Evolutionary conservation across 2,797 vertebrate genomes (phyloP).

Genomic region (Pangasius macronema): DNA sequence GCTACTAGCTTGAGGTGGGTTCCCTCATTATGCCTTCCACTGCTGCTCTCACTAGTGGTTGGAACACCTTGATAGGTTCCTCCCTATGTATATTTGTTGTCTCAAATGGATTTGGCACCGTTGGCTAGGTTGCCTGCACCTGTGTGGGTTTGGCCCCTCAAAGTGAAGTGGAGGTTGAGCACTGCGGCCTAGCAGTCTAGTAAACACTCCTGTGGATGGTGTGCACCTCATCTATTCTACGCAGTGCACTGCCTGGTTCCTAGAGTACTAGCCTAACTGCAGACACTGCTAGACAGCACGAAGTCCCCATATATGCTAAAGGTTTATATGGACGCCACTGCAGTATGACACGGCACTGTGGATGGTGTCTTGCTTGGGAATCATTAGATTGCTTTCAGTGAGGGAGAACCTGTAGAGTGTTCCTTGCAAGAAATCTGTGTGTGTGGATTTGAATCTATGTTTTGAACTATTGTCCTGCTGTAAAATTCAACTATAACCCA

Average conservation of each 20-base stretch:
- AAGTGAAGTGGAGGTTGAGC: not conserved
- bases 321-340: too few species aligned
- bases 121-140: not conserved
- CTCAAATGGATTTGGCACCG: not conserved
- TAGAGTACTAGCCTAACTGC: not conserved
- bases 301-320: not conserved
- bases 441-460: not conserved
- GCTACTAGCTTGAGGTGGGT: not conserved
- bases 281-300: not conserved
- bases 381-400: not conserved
- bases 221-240: not conserved
- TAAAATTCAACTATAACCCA: not conserved
- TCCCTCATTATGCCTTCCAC: not conserved
- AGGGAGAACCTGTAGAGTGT: not conserved
- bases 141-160: not conserved
- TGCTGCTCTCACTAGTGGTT: not conserved
- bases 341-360: not conserved
- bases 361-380: not conserved
- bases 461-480: not conserved
- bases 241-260: not conserved
- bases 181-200: not conserved
- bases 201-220: not conserved
- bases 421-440: not conserved
- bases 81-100: not conserved
- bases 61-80: not conserved